These are phyloP conservation scores for Aphaenogaster ashmeadi DNA, from an alignment of 1,140 invertebrate genomes.

Conservation along the genomic window DNA sequence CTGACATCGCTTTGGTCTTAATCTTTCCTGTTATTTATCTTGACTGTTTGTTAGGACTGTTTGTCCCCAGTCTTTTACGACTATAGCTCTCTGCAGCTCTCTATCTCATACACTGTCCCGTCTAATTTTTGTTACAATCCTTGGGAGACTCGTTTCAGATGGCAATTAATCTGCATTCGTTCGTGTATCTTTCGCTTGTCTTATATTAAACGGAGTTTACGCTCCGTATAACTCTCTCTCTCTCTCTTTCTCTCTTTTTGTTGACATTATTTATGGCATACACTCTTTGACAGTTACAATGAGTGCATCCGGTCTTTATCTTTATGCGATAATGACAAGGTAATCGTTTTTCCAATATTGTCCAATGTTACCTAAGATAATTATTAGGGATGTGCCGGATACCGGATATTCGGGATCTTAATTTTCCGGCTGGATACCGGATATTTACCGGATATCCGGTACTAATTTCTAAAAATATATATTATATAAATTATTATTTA, in stretches of 20 bases:
- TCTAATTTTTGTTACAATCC: constrained; percentile 56
- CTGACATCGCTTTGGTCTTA: constrained; percentile 8
- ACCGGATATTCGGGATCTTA: too few relatives aligned
- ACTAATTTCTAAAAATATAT: too few relatives aligned
- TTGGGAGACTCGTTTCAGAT: constrained; percentile 24
- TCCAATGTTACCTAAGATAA: neutral
- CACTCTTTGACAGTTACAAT: neutral
- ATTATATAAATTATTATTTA: too few relatives aligned
- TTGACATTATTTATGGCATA: constrained; percentile 10
- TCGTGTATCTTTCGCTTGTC: constrained; percentile 23
- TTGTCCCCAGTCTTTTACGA: constrained; percentile 39
- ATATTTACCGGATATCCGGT: too few relatives aligned
- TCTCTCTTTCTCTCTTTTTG: neutral
- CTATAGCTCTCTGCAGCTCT: neutral
- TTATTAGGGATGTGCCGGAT: neutral
- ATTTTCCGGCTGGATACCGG: too few relatives aligned
- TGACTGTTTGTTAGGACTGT: constrained; percentile 49
- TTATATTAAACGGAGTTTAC: constrained; percentile 13
- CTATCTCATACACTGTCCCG: constrained; percentile 4
- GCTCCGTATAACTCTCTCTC: neutral
- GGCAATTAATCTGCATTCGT: constrained; percentile 39
- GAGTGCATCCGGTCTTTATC: neutral
- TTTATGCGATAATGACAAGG: constrained; percentile 12
- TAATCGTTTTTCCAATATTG: neutral
- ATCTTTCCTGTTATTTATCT: constrained; percentile 58